Evolutionary conservation across 2,113 vertebrate genomes (phyloP).

Genomic region (Eonycteris spelaea): DNA sequence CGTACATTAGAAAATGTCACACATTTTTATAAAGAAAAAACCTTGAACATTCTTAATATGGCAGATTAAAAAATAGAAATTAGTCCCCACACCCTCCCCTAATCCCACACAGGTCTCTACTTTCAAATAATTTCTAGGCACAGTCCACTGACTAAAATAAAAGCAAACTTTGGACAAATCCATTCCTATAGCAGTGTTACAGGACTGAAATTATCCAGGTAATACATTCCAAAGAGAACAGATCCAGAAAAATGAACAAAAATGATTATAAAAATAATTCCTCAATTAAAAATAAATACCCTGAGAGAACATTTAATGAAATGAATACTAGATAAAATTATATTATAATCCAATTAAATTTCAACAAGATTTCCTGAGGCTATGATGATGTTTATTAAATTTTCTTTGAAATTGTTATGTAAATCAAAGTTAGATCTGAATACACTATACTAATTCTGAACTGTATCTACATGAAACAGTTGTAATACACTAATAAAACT

Average conservation of each 20-base stretch:
- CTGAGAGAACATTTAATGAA: constrained; percentile 51
- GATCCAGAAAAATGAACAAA: constrained; percentile 21
- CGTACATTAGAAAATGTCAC: neutral
- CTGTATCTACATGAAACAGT: neutral
- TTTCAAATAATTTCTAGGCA: neutral
- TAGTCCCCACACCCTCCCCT: neutral
- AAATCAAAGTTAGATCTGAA: constrained; percentile 46
- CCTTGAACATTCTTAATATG: neutral
- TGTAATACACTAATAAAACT: neutral
- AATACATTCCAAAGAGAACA: constrained; percentile 12
- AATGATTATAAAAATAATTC: constrained; percentile 74
- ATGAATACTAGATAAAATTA: constrained; percentile 69
- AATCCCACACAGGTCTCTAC: rapidly evolving
- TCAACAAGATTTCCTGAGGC: constrained; percentile 67
- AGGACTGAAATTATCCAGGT: constrained; percentile 24
- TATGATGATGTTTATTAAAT: constrained; percentile 69
- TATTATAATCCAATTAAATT: constrained; percentile 74
- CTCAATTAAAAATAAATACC: constrained; percentile 71
- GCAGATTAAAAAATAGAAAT: neutral
- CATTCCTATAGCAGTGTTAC: neutral
- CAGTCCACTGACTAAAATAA: neutral
- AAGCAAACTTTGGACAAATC: neutral
- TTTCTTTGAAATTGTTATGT: constrained; percentile 62
- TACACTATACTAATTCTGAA: neutral
- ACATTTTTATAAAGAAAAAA: neutral